Evolutionary conservation across 1,140 invertebrate genomes (phyloP).

Genomic region (Heliconius melpomene): DNA sequence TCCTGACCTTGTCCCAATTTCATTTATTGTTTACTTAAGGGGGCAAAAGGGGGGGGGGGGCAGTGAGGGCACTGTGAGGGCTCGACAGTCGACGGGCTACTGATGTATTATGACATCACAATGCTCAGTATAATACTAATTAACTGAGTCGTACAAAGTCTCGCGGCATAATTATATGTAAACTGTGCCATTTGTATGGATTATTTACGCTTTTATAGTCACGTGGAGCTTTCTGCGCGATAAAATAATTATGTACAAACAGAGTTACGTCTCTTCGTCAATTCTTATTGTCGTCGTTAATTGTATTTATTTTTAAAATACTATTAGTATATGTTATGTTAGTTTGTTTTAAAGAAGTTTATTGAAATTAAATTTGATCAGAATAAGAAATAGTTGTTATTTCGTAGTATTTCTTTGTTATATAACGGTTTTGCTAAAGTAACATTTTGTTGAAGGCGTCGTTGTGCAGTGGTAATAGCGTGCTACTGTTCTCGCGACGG

Average conservation of each 20-base stretch:
- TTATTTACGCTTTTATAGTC: conserved; percentile 17
- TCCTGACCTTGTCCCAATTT: conserved; percentile 6
- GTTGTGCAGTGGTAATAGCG: no score
- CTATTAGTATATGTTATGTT: no score
- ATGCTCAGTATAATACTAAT: conserved; percentile 14
- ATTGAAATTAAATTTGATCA: no score
- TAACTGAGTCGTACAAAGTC: conserved; percentile 14
- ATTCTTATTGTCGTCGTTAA: no score
- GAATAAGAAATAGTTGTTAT: no score
- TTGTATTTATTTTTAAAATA: no score
- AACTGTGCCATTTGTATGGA: conserved; percentile 11
- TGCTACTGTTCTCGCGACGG: no score
- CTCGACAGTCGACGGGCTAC: background rate
- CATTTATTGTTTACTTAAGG: background rate
- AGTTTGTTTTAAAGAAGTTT: background rate
- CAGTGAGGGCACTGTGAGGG: background rate
- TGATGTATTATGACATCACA: conserved; percentile 16
- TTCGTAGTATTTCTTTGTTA: no score
- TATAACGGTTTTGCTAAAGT: no score
- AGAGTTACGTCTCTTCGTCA: background rate
- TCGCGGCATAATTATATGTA: conserved; percentile 11
- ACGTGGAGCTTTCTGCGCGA: background rate
- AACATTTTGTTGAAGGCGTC: no score
- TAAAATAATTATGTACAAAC: background rate
- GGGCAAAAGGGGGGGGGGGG: no score